Evolutionary conservation across 2,888 invertebrate species (phyloP).

Genomic region (Drosophila phalerata): DNA sequence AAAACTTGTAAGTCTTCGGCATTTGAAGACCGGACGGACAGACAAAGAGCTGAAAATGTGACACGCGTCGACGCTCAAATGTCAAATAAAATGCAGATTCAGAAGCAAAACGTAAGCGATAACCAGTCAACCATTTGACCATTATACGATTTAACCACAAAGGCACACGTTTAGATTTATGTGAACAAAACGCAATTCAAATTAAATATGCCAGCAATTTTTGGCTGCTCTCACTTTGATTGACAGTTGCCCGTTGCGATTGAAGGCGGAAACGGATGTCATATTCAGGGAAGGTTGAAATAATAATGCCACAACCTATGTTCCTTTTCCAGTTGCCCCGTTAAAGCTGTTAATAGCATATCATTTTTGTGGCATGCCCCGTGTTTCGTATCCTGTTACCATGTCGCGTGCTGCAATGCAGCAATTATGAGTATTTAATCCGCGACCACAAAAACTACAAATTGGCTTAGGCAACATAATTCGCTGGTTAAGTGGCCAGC

Average conservation of each 20-base stretch:
- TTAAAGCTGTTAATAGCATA: slow-evolving; percentile 73
- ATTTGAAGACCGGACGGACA: background rate
- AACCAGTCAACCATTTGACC: slow-evolving; percentile 28
- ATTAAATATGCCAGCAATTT: slow-evolving; percentile 53
- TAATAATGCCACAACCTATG: slow-evolving; percentile 43
- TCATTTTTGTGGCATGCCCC: slow-evolving; percentile 60
- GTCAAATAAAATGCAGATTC: slow-evolving; percentile 38
- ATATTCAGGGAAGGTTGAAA: slow-evolving; percentile 52
- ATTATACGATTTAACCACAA: background rate
- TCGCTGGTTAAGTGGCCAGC: slow-evolving; percentile 63
- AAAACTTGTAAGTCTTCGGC: slow-evolving; percentile 41
- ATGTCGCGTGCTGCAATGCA: slow-evolving; percentile 61
- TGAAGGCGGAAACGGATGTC: slow-evolving; percentile 69
- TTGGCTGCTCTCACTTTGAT: slow-evolving; percentile 53
- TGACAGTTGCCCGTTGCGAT: slow-evolving; percentile 61
- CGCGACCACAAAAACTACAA: slow-evolving; percentile 74
- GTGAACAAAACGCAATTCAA: slow-evolving; percentile 39
- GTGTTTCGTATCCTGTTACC: slow-evolving; percentile 65
- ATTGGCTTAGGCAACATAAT: slow-evolving; percentile 60
- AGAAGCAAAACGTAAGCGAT: slow-evolving; percentile 18
- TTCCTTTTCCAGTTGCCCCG: slow-evolving; percentile 35
- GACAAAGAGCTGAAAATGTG: slow-evolving; percentile 18
- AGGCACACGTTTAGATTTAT: slow-evolving; percentile 39
- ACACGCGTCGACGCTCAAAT: slow-evolving; percentile 57
- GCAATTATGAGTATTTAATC: slow-evolving; percentile 83